phyloP scores from a whole-genome alignment of 2,113 vertebrate species.

The Tragelaphus scriptus region DNA sequence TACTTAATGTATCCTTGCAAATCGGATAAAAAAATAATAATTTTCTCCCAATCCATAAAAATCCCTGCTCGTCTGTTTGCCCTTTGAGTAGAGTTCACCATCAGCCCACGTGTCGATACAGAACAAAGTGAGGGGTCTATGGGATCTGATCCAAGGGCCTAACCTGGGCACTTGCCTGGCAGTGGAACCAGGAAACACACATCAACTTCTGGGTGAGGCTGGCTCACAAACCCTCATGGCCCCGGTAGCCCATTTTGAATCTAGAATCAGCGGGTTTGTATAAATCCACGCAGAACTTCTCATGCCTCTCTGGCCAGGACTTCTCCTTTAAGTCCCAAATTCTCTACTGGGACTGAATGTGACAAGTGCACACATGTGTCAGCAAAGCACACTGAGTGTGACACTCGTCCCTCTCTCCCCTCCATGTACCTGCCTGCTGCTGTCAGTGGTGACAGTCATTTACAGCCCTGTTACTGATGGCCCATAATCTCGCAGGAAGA shows the following conservation, averaged over 20 bases:
- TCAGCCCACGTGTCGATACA: fast-evolving
- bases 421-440: fast-evolving
- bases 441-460: fast-evolving
- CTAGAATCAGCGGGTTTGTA: fast-evolving
- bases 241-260: fast-evolving
- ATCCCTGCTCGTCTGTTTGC: fast-evolving
- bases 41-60: background rate
- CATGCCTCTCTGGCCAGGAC: background rate
- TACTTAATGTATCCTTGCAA: background rate
- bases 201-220: fast-evolving
- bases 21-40: background rate
- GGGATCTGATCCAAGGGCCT: fast-evolving
- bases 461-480: fast-evolving
- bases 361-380: fast-evolving
- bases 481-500: background rate
- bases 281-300: fast-evolving
- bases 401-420: background rate
- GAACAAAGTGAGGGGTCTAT: fast-evolving
- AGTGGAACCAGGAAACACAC: fast-evolving
- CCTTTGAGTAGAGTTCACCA: background rate
- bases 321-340: background rate
- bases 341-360: no score
- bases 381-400: fast-evolving
- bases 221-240: fast-evolving
- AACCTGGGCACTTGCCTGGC: fast-evolving